These are phyloP conservation scores for Pseudopleuronectes americanus DNA, from an alignment of 2,797 vertebrate species.

Conservation along the genomic window DNA sequence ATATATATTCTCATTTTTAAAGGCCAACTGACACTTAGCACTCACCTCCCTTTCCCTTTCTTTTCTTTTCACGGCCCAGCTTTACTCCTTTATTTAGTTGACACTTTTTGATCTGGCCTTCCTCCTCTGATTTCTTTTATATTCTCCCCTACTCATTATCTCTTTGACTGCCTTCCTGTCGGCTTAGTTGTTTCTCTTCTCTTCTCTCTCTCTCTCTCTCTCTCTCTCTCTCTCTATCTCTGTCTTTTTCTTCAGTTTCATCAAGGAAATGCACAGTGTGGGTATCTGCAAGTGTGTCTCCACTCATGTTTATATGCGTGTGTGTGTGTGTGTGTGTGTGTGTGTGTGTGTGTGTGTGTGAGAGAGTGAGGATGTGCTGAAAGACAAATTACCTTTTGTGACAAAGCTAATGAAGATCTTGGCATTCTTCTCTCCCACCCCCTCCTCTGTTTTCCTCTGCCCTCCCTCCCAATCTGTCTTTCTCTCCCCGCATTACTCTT, in stretches of 20 bases:
- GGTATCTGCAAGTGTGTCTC: constrained; percentile 31
- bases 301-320: constrained; percentile 35
- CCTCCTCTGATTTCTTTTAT: constrained; percentile 41
- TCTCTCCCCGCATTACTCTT: constrained; percentile 32
- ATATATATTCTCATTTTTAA: constrained; percentile 31
- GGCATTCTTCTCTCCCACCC: constrained; percentile 46
- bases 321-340: constrained; percentile 34
- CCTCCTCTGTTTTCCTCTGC: constrained; percentile 49
- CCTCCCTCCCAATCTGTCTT: constrained; percentile 48
- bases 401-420: constrained; percentile 75
- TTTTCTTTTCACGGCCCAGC: constrained; percentile 10
- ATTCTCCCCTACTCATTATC: constrained; percentile 57
- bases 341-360: constrained; percentile 7
- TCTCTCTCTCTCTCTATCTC: constrained; percentile 3
- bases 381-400: constrained; percentile 72
- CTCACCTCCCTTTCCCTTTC: constrained; percentile 15
- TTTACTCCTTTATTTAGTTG: constrained; percentile 39
- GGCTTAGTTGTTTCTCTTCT: constrained; percentile 36
- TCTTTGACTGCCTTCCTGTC: constrained; percentile 41
- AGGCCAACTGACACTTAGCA: constrained; percentile 36
- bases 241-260: constrained; percentile 39
- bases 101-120: constrained; percentile 42
- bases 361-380: constrained; percentile 22
- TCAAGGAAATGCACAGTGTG: constrained; percentile 52
- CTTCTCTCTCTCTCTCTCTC: constrained; percentile 31